Evolutionary conservation across 2,797 vertebrate species (phyloP).

Genomic region (Rhodeus uyekii): DNA sequence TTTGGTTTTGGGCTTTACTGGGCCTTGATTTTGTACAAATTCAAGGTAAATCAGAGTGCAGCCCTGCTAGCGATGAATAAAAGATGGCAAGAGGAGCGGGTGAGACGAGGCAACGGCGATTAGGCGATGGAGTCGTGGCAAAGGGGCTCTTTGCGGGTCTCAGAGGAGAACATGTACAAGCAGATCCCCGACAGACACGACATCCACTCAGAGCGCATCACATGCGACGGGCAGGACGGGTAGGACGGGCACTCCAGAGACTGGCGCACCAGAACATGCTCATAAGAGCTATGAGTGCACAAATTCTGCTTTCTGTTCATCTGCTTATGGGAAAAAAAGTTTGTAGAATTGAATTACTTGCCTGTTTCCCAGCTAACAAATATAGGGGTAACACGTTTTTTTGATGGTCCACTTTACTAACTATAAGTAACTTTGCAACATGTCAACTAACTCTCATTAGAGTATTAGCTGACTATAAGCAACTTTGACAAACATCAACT

Average conservation of each 20-base stretch:
- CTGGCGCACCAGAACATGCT: constrained; percentile 59
- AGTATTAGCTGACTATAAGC: background rate
- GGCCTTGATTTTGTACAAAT: constrained; percentile 55
- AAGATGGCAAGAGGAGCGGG: constrained; percentile 69
- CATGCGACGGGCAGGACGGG: constrained; percentile 63
- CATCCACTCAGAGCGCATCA: constrained; percentile 79
- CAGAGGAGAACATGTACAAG: constrained; percentile 69
- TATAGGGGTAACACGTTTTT: background rate
- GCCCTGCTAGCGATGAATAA: constrained; percentile 72
- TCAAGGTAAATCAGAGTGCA: constrained; percentile 57
- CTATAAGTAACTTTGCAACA: background rate
- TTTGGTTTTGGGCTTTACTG: background rate
- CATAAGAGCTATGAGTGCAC: constrained; percentile 73
- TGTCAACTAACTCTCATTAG: background rate
- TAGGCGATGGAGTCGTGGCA: constrained; percentile 64
- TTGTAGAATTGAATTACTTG: background rate
- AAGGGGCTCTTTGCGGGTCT: constrained; percentile 68
- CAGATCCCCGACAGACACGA: constrained; percentile 71
- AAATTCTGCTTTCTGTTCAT: constrained; percentile 67
- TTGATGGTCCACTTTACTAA: background rate
- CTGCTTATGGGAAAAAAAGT: constrained; percentile 42
- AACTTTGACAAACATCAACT: no score
- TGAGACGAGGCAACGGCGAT: constrained; percentile 71
- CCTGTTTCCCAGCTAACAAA: background rate
- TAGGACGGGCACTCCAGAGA: constrained; percentile 69